phyloP scores from a whole-genome alignment of 1,140 invertebrate species.

The Pseudomyrmex pallidus region DNA sequence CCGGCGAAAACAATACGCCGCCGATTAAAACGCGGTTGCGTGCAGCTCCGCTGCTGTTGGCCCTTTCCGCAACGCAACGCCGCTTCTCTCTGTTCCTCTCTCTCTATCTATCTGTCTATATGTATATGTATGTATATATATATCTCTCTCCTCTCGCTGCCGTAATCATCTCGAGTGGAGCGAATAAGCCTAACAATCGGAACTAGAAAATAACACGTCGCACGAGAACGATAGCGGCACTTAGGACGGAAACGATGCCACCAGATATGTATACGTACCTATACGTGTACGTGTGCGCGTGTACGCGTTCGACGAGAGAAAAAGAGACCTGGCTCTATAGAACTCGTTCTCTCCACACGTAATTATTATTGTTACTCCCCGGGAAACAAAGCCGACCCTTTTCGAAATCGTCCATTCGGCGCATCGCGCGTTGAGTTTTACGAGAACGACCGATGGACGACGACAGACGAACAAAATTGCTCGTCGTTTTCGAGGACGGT shows the following conservation, averaged over 20 bases:
- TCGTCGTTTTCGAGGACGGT: constrained; percentile 27
- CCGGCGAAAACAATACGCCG: constrained; percentile 38
- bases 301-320: constrained; percentile 2
- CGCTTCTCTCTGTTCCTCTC: background rate
- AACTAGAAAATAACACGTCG: constrained; percentile 62
- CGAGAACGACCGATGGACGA: background rate
- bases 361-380: constrained; percentile 49
- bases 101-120: background rate
- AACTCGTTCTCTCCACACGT: background rate
- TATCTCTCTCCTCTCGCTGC: background rate
- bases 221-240: constrained; percentile 56
- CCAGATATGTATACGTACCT: constrained; percentile 5
- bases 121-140: too few species aligned
- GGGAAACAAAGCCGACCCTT: background rate
- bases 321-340: background rate
- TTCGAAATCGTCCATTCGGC: background rate
- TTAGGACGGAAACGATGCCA: constrained; percentile 60
- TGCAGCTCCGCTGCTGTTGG: constrained; percentile 18
- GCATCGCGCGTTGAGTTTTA: background rate
- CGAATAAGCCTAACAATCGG: constrained; percentile 67
- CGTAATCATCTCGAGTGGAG: constrained; percentile 49
- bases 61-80: background rate
- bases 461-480: background rate
- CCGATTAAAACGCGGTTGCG: constrained; percentile 58
- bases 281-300: background rate